Percentiles rank a stretch among this genome's conserved stretches.
Evolutionary conservation across 2,888 invertebrate genomes (phyloP).

Genomic region (Agrotis exclamationis): DNA sequence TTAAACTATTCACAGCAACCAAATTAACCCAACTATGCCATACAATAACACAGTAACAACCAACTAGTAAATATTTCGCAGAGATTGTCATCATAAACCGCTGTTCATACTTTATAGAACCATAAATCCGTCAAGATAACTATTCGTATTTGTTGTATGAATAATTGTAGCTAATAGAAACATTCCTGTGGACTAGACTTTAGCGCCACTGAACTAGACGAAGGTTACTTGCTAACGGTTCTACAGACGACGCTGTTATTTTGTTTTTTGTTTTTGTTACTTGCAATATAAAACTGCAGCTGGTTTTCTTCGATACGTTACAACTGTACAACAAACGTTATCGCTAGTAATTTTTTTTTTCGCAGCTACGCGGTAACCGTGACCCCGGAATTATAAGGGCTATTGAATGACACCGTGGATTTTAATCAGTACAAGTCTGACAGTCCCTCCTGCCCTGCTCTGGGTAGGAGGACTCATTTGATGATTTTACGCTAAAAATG

Average conservation of each 20-base stretch:
- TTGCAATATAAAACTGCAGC: slow-evolving; percentile 11
- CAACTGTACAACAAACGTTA: background rate
- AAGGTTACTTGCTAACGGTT: slow-evolving; percentile 50
- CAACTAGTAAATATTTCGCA: slow-evolving; percentile 53
- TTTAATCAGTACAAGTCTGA: too few relatives aligned
- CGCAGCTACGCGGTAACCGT: too few relatives aligned
- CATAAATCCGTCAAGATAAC: slow-evolving; percentile 66
- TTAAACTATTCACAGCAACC: slow-evolving; percentile 25
- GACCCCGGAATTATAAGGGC: too few relatives aligned
- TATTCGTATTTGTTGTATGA: slow-evolving; percentile 63
- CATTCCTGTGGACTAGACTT: slow-evolving; percentile 46
- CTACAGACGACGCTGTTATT: slow-evolving; percentile 20
- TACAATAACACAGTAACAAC: slow-evolving; percentile 35
- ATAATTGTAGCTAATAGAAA: slow-evolving; percentile 62
- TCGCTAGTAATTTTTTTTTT: background rate
- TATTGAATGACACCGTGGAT: too few relatives aligned
- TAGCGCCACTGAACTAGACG: slow-evolving; percentile 54
- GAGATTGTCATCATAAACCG: slow-evolving; percentile 62
- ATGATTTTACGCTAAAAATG: too few relatives aligned
- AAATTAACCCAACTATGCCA: slow-evolving; percentile 22
- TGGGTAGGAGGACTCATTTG: too few relatives aligned
- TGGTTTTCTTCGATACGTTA: slow-evolving; percentile 3
- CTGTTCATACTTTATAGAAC: slow-evolving; percentile 64
- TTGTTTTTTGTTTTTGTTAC: background rate
- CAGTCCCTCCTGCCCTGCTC: too few relatives aligned